These are phyloP conservation scores for Epinotia bilunana DNA, from an alignment of 2,888 invertebrate genomes.

Conservation along the genomic window DNA sequence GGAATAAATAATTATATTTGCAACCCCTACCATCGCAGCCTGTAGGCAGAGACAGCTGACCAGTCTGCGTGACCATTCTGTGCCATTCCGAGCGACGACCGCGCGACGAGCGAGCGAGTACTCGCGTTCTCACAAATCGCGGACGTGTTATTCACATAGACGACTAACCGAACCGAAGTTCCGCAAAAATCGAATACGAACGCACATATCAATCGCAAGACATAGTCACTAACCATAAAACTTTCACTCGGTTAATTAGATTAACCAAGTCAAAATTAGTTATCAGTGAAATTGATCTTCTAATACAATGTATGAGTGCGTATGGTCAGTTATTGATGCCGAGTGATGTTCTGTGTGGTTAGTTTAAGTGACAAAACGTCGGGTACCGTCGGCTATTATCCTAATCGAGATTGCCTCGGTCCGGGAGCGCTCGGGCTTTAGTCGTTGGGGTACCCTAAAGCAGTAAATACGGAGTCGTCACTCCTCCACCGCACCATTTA, in stretches of 20 bases:
- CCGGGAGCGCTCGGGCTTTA: conserved; percentile 80
- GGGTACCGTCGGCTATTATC: conserved; percentile 79
- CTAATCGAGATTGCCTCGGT: conserved; percentile 79
- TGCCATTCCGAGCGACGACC: conserved; percentile 56
- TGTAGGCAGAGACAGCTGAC: conserved; percentile 28
- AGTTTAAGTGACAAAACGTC: conserved; percentile 81
- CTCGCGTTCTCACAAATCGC: conserved; percentile 71
- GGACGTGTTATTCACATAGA: conserved; percentile 64
- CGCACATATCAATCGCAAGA: conserved; percentile 53
- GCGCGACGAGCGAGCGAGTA: conserved; percentile 49
- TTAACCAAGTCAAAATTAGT: conserved; percentile 71
- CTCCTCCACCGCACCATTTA: conserved; percentile 81
- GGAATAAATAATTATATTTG: too few species aligned
- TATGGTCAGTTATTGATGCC: conserved; percentile 70
- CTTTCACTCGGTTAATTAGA: conserved; percentile 80
- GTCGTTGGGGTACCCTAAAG: conserved; percentile 81
- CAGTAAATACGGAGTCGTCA: conserved; percentile 83
- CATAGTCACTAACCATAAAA: conserved; percentile 22
- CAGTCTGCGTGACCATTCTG: conserved; percentile 57
- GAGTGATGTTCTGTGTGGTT: conserved; percentile 75
- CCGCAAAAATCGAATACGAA: conserved; percentile 55
- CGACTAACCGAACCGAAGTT: conserved; percentile 53
- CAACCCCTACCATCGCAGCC: neutral
- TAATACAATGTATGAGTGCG: conserved; percentile 71
- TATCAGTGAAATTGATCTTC: conserved; percentile 62